Percentiles rank a stretch among this genome's conserved stretches.
phyloP scores from a whole-genome alignment of 2,888 invertebrate genomes.

The Plagiodera versicolora region DNA sequence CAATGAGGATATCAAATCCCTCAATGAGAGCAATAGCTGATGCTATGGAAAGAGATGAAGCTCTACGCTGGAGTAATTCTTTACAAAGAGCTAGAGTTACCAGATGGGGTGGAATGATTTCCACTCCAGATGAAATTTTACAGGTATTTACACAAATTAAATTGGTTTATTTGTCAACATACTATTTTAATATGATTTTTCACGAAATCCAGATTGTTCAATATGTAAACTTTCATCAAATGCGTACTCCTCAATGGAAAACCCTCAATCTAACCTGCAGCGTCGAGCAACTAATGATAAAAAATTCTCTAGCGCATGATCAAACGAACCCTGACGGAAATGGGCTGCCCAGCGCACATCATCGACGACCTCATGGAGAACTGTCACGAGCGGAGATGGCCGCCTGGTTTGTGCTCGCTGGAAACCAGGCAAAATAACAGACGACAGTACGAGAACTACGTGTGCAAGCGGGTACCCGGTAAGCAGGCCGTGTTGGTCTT shows the following conservation, averaged over 20 bases:
- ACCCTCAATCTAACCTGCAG: too few species aligned
- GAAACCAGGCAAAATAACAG: constrained; percentile 94
- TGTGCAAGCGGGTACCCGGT: constrained; percentile 91
- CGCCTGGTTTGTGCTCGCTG: constrained; percentile 85
- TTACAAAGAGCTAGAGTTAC: constrained; percentile 85
- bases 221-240: too few species aligned
- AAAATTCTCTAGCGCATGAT: constrained; percentile 77
- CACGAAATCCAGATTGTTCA: too few species aligned
- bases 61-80: constrained; percentile 84
- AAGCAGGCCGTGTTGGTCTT: constrained; percentile 95
- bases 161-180: too few species aligned
- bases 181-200: too few species aligned
- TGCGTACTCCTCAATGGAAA: too few species aligned
- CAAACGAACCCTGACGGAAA: constrained; percentile 87
- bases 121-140: constrained; percentile 92
- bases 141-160: too few species aligned
- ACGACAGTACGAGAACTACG: constrained; percentile 90
- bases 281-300: too few species aligned
- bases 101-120: constrained; percentile 98
- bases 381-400: constrained; percentile 95
- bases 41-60: constrained; percentile 93
- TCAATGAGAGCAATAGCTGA: constrained; percentile 90
- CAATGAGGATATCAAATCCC: constrained; percentile 89
- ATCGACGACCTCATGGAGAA: constrained; percentile 96
- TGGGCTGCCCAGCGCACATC: constrained; percentile 91